Conservation (phyloP, 2,113 vertebrate genomes). For the Oreochromis spilurus region DNA sequence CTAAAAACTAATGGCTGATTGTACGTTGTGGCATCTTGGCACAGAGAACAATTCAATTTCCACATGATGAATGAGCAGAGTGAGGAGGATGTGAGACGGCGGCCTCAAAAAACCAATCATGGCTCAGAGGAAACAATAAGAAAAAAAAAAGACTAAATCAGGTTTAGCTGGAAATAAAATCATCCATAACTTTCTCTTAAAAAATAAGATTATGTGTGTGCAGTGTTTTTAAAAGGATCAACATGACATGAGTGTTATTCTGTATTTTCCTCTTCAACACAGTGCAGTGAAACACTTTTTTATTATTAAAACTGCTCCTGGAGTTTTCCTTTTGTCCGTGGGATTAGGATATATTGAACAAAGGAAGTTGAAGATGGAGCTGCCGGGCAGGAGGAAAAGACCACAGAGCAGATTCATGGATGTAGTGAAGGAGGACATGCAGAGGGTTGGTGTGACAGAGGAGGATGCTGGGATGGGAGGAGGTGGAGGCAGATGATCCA, state of each 20-base stretch:
- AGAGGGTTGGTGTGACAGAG: background rate
- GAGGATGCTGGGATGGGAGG: background rate
- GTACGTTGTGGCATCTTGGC: conserved; percentile 58
- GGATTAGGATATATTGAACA: background rate
- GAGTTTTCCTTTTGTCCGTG: background rate
- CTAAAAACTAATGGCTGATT: conserved; percentile 60
- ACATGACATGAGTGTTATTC: background rate
- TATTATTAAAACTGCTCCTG: background rate
- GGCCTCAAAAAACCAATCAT: conserved; percentile 3
- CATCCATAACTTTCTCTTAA: background rate
- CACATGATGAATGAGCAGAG: conserved; percentile 60
- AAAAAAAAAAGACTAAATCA: background rate
- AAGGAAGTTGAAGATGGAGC: background rate
- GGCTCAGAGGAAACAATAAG: background rate
- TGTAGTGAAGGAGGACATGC: background rate
- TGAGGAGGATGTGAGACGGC: conserved; percentile 42
- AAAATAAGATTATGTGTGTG: background rate
- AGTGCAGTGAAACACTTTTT: background rate
- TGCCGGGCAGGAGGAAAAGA: background rate
- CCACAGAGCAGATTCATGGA: background rate
- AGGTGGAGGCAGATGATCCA: background rate
- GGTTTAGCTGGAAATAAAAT: background rate
- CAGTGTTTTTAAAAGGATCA: background rate
- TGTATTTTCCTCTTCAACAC: background rate
- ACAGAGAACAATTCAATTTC: conserved; percentile 68